Evolutionary conservation across 2,797 vertebrate species (phyloP), one percentile per base, ranked within the genome.

Genomic region (Ficedula albicollis): DNA sequence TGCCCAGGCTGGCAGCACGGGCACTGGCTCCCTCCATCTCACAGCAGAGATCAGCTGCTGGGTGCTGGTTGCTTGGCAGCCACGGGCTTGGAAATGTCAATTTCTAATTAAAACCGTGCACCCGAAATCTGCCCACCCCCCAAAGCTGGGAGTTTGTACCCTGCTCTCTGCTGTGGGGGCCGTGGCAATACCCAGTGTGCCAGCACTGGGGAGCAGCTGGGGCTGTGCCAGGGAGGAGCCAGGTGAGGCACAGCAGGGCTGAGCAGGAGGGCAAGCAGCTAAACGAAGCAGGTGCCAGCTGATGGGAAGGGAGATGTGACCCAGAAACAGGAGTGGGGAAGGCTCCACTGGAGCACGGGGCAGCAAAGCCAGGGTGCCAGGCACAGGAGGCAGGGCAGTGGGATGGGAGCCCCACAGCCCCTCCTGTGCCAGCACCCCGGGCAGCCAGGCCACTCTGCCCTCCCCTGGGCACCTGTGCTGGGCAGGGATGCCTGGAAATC

Each of bases 71-170:
- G 95, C 92, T 95, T 96, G 95, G 90, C 94, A 97, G 96, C 95
- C 89, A 95, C 94, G 68, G 79, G 75, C 94, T 97, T 85, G 96
- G 77, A 95, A 96, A 97, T 97, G 94, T 97, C 96, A 97, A 92
- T 95, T 91, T 94, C 93, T 95, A 95, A 95, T 94, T 97, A 96
- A 96, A 96, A 92, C 95, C 88, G 36, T 51, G 78, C 87, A 87
- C 87, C 95, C 89, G 80, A 94, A 96, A 94, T 82, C 84, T 64
- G 67, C 87, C 82, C 78, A 75, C 48, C 62, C 13, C 59, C 87
- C 41, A 73, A 89, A 87, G 30, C 23, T 60, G 36, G 36, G 75
- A 70, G 89, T 90, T 72, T 75, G 80, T 54, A n/a, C 44, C 34
- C 84, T 69, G 56, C 38, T 93, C 69, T 79, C 63, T 63, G 56